These are phyloP conservation scores for Albula glossodonta DNA, from an alignment of 2,113 vertebrate species.

Conservation along the genomic window DNA sequence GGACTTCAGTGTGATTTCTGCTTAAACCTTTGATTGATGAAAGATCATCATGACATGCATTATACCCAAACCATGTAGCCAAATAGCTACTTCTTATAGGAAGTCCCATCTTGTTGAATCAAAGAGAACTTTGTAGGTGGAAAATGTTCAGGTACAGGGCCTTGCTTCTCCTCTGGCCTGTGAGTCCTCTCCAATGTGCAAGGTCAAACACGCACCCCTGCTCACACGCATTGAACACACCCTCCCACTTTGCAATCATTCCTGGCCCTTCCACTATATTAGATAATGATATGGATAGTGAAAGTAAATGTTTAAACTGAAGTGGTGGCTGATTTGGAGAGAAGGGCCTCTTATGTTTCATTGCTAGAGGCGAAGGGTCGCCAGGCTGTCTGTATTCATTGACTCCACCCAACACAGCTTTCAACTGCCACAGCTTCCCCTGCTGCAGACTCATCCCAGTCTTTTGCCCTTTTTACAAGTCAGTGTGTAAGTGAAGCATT, in stretches of 20 bases:
- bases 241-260: too few relatives aligned
- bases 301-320: not conserved
- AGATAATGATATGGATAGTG: not conserved
- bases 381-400: not conserved
- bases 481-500: constrained; percentile 12
- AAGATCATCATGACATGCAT: too few relatives aligned
- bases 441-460: not conserved
- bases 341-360: not conserved
- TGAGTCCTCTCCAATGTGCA: too few relatives aligned
- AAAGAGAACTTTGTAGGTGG: too few relatives aligned
- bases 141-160: too few relatives aligned
- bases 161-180: too few relatives aligned
- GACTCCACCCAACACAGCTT: not conserved
- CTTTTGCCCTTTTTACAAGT: constrained; percentile 14
- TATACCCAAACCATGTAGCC: too few relatives aligned
- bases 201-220: too few relatives aligned
- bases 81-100: too few relatives aligned
- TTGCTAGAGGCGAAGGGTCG: not conserved
- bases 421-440: not conserved
- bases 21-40: constrained; percentile 41
- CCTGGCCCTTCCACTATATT: too few relatives aligned
- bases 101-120: too few relatives aligned
- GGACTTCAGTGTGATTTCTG: constrained; percentile 24
- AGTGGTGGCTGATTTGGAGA: not conserved
- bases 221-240: too few relatives aligned